These are phyloP conservation scores for Emberiza fucata DNA, from an alignment of 2,113 vertebrate genomes.

Conservation along the genomic window DNA sequence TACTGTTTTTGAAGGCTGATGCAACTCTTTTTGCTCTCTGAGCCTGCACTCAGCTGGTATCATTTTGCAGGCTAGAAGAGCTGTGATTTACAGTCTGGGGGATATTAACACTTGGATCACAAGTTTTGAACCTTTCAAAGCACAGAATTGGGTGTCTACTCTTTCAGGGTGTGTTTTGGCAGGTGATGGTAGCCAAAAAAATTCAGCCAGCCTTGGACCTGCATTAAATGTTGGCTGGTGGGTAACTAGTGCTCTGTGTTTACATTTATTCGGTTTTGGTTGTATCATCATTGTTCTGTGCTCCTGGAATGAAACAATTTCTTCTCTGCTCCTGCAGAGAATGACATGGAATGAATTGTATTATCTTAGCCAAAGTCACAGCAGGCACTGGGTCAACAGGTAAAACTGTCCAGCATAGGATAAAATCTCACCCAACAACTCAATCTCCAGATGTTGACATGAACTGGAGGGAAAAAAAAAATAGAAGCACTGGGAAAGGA, in stretches of 20 bases:
- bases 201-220: background rate
- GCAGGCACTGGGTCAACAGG: background rate
- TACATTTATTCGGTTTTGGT: background rate
- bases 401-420: background rate
- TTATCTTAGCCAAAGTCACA: conserved; percentile 15
- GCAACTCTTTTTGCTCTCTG: background rate
- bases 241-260: background rate
- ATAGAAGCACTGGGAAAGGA: background rate
- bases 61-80: background rate
- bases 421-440: conserved; percentile 2
- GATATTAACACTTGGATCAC: background rate
- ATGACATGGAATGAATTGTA: background rate
- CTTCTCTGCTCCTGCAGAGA: conserved; percentile 15
- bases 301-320: background rate
- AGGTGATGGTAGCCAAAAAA: background rate
- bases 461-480: background rate
- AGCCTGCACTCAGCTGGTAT: conserved; percentile 17
- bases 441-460: background rate
- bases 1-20: conserved; percentile 5
- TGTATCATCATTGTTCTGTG: background rate
- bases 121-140: background rate
- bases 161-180: background rate
- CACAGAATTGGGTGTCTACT: background rate
- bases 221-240: background rate
- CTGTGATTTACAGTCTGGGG: background rate